A percentile compares a stretch with the other conserved stretches of the same genome.
Evolutionary conservation across 2,888 invertebrate species (phyloP).

Genomic region (Ernsta delagoae): DNA sequence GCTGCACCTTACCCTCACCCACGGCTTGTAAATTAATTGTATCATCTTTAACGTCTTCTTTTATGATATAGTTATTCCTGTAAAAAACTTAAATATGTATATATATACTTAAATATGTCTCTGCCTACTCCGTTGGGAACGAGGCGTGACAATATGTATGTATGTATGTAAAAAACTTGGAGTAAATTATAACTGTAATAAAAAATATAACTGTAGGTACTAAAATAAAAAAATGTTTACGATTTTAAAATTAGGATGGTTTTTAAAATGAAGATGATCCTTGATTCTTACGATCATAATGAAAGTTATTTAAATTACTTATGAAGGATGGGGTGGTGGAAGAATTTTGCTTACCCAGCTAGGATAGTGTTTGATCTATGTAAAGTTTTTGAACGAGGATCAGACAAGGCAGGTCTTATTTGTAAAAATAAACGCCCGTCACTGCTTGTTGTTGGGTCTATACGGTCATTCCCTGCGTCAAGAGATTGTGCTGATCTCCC

Average conservation of each 20-base stretch:
- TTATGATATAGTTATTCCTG: conserved; percentile 41
- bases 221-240: too few species aligned
- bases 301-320: too few species aligned
- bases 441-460: conserved; percentile 63
- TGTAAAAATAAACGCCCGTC: conserved; percentile 75
- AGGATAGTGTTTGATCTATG: conserved; percentile 83
- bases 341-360: conserved; percentile 56
- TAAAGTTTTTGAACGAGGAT: conserved; percentile 59
- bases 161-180: conserved; percentile 4
- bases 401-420: conserved; percentile 77
- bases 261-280: neutral
- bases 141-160: too few species aligned
- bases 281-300: too few species aligned
- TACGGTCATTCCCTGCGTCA: conserved; percentile 63
- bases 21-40: conserved; percentile 83
- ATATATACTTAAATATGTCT: too few species aligned
- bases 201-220: too few species aligned
- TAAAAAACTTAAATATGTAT: too few species aligned
- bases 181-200: neutral
- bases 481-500: conserved; percentile 80
- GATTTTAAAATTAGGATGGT: neutral
- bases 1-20: conserved; percentile 87
- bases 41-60: conserved; percentile 70
- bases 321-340: neutral
- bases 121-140: too few species aligned